phyloP scores from a whole-genome alignment of 1,140 invertebrate genomes.

The Metaphire vulgaris region DNA sequence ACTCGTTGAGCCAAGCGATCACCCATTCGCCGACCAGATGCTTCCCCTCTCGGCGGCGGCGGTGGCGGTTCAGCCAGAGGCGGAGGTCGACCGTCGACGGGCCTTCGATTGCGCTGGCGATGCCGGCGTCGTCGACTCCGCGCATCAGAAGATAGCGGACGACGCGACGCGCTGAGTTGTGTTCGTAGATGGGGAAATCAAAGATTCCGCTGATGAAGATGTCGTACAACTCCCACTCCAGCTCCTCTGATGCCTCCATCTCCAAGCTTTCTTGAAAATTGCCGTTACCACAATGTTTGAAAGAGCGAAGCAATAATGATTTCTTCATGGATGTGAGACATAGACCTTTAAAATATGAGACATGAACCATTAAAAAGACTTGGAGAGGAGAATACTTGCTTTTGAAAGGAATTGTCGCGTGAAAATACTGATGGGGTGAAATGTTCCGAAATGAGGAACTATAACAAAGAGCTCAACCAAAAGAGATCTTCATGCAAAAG shows the following conservation, averaged over 20 bases:
- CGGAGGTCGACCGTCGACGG: neutral
- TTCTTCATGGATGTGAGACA: too few relatives aligned
- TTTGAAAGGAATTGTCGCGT: too few relatives aligned
- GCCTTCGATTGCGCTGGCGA: slow-evolving; percentile 21
- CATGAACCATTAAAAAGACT: too few relatives aligned
- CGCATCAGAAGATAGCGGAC: slow-evolving; percentile 25
- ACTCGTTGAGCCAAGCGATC: slow-evolving; percentile 28
- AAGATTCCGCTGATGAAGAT: slow-evolving; percentile 24
- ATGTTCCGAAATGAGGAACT: too few relatives aligned
- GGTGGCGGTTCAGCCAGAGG: neutral
- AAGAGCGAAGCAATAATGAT: too few relatives aligned
- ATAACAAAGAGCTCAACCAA: too few relatives aligned
- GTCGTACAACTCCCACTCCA: slow-evolving; percentile 11
- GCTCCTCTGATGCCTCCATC: neutral
- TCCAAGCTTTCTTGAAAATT: too few relatives aligned
- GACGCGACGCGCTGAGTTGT: slow-evolving; percentile 17
- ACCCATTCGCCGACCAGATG: slow-evolving; percentile 27
- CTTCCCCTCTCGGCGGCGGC: neutral
- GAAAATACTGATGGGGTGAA: too few relatives aligned
- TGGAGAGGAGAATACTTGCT: too few relatives aligned
- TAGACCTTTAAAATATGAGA: too few relatives aligned
- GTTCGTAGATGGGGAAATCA: slow-evolving; percentile 26
- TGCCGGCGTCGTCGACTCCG: slow-evolving; percentile 17
- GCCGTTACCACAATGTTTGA: too few relatives aligned
- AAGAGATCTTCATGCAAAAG: too few relatives aligned